Evolutionary conservation across 2,797 vertebrate species (phyloP).

Genomic region (Hydrolagus colliei): DNA sequence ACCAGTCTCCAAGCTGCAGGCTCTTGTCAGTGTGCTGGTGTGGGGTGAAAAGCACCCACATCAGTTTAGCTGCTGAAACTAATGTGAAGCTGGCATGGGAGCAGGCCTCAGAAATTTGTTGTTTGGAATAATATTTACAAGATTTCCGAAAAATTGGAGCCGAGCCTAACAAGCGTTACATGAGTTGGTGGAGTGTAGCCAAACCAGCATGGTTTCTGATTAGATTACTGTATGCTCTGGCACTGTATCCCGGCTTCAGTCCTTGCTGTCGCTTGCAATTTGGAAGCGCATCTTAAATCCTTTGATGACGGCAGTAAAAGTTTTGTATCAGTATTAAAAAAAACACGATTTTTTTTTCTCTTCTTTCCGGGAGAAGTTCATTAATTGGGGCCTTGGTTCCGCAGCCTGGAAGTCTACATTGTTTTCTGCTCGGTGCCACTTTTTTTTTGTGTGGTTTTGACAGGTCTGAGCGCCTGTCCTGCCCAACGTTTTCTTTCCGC

Average conservation of each 20-base stretch:
- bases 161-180: constrained; percentile 24
- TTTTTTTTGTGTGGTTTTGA: background rate
- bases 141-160: constrained; percentile 21
- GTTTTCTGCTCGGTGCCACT: background rate
- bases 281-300: background rate
- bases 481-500: background rate
- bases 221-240: constrained; percentile 29
- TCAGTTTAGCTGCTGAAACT: background rate
- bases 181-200: constrained; percentile 24
- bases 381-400: constrained; percentile 4
- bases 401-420: constrained; percentile 9
- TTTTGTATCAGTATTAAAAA: background rate
- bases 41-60: background rate
- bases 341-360: constrained; percentile 10
- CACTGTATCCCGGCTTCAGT: constrained; percentile 4
- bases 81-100: constrained; percentile 5
- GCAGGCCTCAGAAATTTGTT: constrained; percentile 4
- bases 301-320: constrained; percentile 23
- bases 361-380: background rate
- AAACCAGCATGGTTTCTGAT: constrained; percentile 29
- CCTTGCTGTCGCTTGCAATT: constrained; percentile 24
- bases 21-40: background rate
- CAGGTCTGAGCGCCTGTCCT: background rate
- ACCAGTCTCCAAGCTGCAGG: background rate
- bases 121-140: constrained; percentile 24